Percentiles rank a stretch among this genome's conserved stretches.
These are phyloP conservation scores for Aphodius granarius DNA, from an alignment of 2,888 invertebrate species.

Conservation along the genomic window DNA sequence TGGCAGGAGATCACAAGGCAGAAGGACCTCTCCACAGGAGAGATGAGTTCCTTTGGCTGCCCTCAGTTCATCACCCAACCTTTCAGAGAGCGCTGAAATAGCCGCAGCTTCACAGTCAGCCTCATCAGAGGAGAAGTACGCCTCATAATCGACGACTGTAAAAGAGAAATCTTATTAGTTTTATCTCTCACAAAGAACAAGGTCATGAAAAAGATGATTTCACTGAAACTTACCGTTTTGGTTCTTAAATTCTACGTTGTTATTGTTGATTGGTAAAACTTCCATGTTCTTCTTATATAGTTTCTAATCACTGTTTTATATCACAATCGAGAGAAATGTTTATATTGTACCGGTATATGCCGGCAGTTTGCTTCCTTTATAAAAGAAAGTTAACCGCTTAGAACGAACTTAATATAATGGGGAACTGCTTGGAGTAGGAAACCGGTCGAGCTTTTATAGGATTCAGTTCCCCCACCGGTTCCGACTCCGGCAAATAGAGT, in stretches of 20 bases:
- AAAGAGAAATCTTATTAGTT: constrained; percentile 30
- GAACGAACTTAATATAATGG: not conserved
- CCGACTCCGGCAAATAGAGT: not conserved
- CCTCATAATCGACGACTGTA: constrained; percentile 52
- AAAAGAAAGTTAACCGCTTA: not conserved
- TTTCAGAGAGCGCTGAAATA: constrained; percentile 70
- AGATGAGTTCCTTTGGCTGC: constrained; percentile 81
- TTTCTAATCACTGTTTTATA: constrained; percentile 2
- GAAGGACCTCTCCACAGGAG: constrained; percentile 80
- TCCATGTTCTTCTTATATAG: constrained; percentile 40
- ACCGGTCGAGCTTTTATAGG: not conserved
- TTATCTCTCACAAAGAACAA: not conserved
- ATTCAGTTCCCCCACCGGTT: not conserved
- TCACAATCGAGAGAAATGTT: not conserved
- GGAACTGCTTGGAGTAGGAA: not conserved
- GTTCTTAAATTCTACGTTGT: constrained; percentile 47
- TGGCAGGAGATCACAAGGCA: constrained; percentile 80
- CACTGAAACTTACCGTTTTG: constrained; percentile 44
- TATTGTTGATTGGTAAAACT: constrained; percentile 42
- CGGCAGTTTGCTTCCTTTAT: not conserved
- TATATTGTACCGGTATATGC: not conserved
- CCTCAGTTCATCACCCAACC: constrained; percentile 77
- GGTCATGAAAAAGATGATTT: constrained; percentile 3
- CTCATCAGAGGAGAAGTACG: constrained; percentile 44
- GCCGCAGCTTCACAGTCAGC: constrained; percentile 56